phyloP scores from a whole-genome alignment of 2,888 invertebrate genomes.

The Calliopum simillimum region DNA sequence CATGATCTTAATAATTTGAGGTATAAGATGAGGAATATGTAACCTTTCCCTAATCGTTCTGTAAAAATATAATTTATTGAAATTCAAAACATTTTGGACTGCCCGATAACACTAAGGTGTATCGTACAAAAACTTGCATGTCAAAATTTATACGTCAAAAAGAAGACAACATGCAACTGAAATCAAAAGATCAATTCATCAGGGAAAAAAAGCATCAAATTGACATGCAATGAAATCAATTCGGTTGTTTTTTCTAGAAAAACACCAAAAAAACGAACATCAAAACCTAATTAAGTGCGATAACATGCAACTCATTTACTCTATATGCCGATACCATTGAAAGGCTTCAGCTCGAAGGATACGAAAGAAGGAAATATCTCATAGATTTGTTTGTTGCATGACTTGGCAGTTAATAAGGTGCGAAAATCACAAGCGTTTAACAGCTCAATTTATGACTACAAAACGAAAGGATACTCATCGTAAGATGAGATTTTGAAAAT shows the following conservation, averaged over 20 bases:
- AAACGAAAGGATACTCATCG: not conserved
- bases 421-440: slow-evolving; percentile 40
- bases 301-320: not conserved
- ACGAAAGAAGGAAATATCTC: not conserved
- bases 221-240: slow-evolving; percentile 9
- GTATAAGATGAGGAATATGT: no score
- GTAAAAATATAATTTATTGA: no score
- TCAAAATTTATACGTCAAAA: not conserved
- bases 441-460: slow-evolving; percentile 34
- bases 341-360: not conserved
- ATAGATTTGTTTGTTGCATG: slow-evolving; percentile 24
- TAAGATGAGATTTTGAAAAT: not conserved
- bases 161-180: no score
- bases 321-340: not conserved
- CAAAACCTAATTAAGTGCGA: not conserved
- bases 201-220: not conserved
- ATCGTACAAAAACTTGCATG: no score
- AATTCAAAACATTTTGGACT: no score
- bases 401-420: slow-evolving; percentile 42
- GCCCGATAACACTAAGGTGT: no score
- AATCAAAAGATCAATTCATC: no score
- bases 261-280: not conserved
- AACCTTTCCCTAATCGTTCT: no score
- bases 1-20: no score
- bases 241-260: not conserved